A percentile compares a stretch with the other conserved stretches of the same genome.
phyloP scores from a whole-genome alignment of 2,888 invertebrate species.

The Polia nebulosa region DNA sequence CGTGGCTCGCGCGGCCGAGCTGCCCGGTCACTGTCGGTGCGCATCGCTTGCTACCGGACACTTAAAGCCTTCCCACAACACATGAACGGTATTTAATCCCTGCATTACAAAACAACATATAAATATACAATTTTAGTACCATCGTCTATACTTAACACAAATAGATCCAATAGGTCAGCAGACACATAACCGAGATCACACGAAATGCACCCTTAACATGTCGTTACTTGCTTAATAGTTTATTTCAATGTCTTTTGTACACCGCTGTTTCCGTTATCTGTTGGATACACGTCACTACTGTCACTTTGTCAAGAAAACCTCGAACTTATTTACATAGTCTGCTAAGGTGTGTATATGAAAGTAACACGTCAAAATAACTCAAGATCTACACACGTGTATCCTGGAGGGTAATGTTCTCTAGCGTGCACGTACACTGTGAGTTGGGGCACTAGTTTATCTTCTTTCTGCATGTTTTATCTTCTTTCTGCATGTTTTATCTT shows the following conservation, averaged over 20 bases:
- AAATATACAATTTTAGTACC: conserved; percentile 68
- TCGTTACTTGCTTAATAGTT: conserved; percentile 54
- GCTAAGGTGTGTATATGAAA: conserved; percentile 45
- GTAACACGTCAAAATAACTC: conserved; percentile 52
- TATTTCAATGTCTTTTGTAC: conserved; percentile 50
- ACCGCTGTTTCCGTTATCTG: conserved; percentile 44
- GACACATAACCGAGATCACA: conserved; percentile 65
- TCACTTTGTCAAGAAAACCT: conserved; percentile 31
- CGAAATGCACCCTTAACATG: conserved; percentile 63
- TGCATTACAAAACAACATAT: conserved; percentile 72
- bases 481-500: conserved; percentile 5
- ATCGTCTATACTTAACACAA: conserved; percentile 65
- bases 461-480: neutral
- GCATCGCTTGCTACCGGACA: conserved; percentile 55
- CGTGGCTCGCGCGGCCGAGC: conserved; percentile 40
- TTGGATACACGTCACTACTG: conserved; percentile 44
- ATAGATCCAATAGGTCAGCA: conserved; percentile 55
- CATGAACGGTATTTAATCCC: conserved; percentile 70
- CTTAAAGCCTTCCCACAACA: conserved; percentile 77
- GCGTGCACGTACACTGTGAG: conserved; percentile 14
- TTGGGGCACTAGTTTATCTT: conserved; percentile 21
- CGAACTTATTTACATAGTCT: conserved; percentile 44
- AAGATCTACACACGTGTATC: conserved; percentile 50
- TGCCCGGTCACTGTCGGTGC: conserved; percentile 30
- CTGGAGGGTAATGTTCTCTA: conserved; percentile 18